Evolutionary conservation across 2,797 vertebrate species (phyloP), one percentile per base, ranked within the genome.

Genomic region (Champsocephalus gunnari): DNA sequence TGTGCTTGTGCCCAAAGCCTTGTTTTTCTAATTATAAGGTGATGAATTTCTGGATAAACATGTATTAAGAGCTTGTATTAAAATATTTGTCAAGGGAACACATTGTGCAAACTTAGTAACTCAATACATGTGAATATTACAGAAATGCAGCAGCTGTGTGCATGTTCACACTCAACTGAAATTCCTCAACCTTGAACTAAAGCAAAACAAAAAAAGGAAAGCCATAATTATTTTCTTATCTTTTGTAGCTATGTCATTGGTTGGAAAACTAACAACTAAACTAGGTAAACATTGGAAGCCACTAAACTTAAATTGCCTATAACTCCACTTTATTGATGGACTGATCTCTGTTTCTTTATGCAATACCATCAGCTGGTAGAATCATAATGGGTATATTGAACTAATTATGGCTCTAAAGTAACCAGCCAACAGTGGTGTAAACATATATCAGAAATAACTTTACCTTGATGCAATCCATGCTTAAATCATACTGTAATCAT

Each of bases 321-420:
- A 9, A 38, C 34, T 38, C 34, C 34, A 77, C 70, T 11, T 11
- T 41, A 59, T 59, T 75, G 58, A 79, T 24, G 73, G 34, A 70
- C 61, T 75, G 69, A 83, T 56, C 45, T 73, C 55, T 60, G 16
- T 11, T 28, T 45, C 4, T 28, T 87, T 82, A 80, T 56, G 58
- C 69, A 89, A 86, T 9, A 75, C 45, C 21, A 50, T 87, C 57
- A 74, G 24, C 38, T 9, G 2, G 60, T 28, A 66, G 73, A 51
- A 62, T 71, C 82, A 21, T 54, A 44, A 68, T 64, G 41, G 21
- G 59, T 19, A 72, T 60, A 65, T 61, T 48, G 47, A 79, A 71
- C 17, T 44, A 68, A 69, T 77, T 59, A 66, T 12, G 65, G 28
- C 55, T 56, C 38, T 67, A 21, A 64, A 41, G 64, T 77, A 79